Conservation (phyloP, 2,113 vertebrate species). For the Microtus richardsoni region DNA sequence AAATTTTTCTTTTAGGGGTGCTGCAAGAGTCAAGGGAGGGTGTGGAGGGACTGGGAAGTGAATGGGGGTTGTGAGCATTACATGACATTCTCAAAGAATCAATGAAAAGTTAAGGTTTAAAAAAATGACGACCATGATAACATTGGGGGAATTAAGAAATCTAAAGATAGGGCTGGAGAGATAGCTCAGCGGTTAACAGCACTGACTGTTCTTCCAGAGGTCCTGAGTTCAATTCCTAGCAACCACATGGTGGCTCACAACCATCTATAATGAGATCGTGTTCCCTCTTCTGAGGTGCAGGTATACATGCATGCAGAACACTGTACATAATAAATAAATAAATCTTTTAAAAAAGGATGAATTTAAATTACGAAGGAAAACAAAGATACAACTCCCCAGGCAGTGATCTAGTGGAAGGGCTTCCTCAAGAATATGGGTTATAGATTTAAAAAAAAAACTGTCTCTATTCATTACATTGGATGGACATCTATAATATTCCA, state of each 20-base stretch:
- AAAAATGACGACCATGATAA: background rate
- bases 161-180: background rate
- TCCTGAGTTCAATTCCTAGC: too few relatives aligned
- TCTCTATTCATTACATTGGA: background rate
- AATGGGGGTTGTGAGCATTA: background rate
- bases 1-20: background rate
- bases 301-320: too few relatives aligned
- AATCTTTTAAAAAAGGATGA: background rate
- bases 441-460: background rate
- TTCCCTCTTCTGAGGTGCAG: too few relatives aligned
- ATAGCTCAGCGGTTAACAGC: too few relatives aligned
- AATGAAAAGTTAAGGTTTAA: background rate
- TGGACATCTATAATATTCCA: background rate
- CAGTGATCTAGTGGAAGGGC: background rate
- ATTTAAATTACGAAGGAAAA: background rate
- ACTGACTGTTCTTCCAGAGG: too few relatives aligned
- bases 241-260: too few relatives aligned
- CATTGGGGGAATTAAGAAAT: background rate
- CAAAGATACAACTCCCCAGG: background rate
- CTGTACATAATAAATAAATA: too few relatives aligned
- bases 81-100: background rate
- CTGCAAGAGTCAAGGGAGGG: background rate
- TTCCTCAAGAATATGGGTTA: background rate
- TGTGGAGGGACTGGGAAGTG: background rate
- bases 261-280: too few relatives aligned